Conservation (phyloP, 1,140 invertebrate species). For the Glossosoma conforme region DNA sequence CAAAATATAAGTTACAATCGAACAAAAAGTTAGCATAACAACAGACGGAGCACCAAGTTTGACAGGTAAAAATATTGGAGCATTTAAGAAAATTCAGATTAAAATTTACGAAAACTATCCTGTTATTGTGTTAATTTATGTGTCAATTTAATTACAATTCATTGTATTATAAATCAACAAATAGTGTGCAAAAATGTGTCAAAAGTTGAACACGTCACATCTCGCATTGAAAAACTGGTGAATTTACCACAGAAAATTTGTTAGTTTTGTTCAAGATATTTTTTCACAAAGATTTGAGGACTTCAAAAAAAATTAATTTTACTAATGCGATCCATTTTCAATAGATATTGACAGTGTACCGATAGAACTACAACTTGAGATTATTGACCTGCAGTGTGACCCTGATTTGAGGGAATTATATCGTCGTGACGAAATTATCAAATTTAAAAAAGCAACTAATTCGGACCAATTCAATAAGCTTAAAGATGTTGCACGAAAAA, state of each 20-base stretch:
- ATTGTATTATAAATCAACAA: no score
- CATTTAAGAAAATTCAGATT: constrained; percentile 6
- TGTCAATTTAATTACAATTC: constrained; percentile 4
- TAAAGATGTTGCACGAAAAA: constrained; percentile 4
- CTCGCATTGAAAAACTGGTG: not conserved
- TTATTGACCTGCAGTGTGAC: not conserved
- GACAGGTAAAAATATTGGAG: constrained; percentile 1
- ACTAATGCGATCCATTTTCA: not conserved
- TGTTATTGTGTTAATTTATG: no score
- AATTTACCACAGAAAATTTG: not conserved
- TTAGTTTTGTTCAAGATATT: constrained; percentile 1
- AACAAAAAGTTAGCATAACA: not conserved
- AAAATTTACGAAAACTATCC: constrained; percentile 2
- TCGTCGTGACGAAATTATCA: not conserved
- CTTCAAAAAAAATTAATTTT: not conserved
- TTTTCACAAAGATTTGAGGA: not conserved
- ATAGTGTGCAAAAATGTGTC: constrained; percentile 4
- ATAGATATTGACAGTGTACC: not conserved
- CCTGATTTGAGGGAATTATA: no score
- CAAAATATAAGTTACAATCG: constrained; percentile 3
- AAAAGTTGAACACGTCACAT: constrained; percentile 8
- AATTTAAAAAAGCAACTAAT: not conserved
- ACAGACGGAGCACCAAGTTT: constrained; percentile 3
- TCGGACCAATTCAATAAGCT: no score
- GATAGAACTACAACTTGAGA: constrained; percentile 8